A percentile compares a stretch with the other conserved stretches of the same genome.
Evolutionary conservation across 2,113 vertebrate genomes (phyloP).

Genomic region (human): GRCh38 chr5:137461001-137461500

Average conservation of each 20-base stretch:
- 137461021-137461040: not conserved
- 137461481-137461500: constrained; percentile 45
- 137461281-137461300: not conserved
- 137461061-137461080: not conserved
- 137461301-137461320: not conserved
- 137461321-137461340: constrained; percentile 16
- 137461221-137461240: not conserved
- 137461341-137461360: constrained; percentile 25
- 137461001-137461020: not conserved
- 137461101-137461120: not conserved
- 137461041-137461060: not conserved
- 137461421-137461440: constrained; percentile 41
- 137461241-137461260: not conserved
- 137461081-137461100: not conserved
- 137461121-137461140: not conserved
- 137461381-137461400: constrained; percentile 43
- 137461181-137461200: constrained; percentile 36
- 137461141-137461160: not conserved
- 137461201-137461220: not conserved
- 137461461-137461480: not conserved
- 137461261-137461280: not conserved
- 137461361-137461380: not conserved
- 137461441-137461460: constrained; percentile 69
- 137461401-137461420: not conserved
- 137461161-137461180: not conserved